Evolutionary conservation across 2,797 vertebrate species (phyloP).

Genomic region (Odontamblyopus lacepedii): DNA sequence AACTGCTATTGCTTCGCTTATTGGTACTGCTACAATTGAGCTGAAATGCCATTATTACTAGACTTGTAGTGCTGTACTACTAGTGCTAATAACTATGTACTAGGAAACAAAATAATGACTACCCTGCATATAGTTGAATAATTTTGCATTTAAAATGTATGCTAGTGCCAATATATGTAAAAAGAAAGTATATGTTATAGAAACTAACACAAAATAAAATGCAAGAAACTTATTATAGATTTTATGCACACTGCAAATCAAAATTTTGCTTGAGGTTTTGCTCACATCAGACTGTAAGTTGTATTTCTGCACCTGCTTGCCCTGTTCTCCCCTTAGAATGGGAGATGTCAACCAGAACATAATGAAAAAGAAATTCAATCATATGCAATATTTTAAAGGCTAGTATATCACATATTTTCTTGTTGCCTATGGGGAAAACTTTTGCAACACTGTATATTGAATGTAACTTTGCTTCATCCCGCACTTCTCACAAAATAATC

Average conservation of each 20-base stretch:
- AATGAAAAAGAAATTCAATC: slow-evolving; percentile 23
- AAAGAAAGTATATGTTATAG: too few relatives aligned
- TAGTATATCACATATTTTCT: slow-evolving; percentile 6
- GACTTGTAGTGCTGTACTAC: too few relatives aligned
- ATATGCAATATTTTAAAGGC: slow-evolving; percentile 3
- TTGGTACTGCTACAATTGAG: too few relatives aligned
- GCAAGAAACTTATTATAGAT: slow-evolving; percentile 6
- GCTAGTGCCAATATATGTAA: neutral
- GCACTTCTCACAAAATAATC: neutral
- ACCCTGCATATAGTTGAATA: too few relatives aligned
- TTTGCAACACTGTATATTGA: slow-evolving; percentile 2
- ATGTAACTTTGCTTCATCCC: slow-evolving; percentile 1
- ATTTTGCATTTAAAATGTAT: too few relatives aligned
- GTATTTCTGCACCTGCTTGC: slow-evolving; percentile 1
- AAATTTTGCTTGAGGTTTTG: slow-evolving; percentile 3
- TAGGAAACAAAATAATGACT: too few relatives aligned
- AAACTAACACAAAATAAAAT: slow-evolving; percentile 1
- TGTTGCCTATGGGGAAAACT: neutral
- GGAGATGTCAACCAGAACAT: slow-evolving; percentile 9
- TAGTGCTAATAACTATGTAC: too few relatives aligned
- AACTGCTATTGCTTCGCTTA: too few relatives aligned
- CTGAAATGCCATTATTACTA: too few relatives aligned
- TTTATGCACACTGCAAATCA: neutral
- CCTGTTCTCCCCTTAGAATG: slow-evolving; percentile 8
- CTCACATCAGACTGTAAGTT: neutral